Percentiles rank a stretch among this genome's conserved stretches.
Conservation (phyloP, 2,113 vertebrate genomes). For the Rhinolophus ferrumequinum region DNA sequence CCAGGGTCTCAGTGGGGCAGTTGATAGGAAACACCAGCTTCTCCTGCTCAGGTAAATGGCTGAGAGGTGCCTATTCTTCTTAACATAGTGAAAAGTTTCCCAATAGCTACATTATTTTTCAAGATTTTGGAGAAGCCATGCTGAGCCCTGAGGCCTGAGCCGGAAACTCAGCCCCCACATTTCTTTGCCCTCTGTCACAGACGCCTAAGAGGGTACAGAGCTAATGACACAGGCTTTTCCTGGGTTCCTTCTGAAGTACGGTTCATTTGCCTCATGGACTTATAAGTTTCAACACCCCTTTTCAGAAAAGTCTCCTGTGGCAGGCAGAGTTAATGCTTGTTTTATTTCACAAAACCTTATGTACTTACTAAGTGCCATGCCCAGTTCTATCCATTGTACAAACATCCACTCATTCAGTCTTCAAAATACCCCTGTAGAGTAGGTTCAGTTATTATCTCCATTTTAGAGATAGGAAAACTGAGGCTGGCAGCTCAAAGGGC, state of each 20-base stretch:
- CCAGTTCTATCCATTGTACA: neutral
- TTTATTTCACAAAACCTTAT: neutral
- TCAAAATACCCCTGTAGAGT: neutral
- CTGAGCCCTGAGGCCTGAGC: neutral
- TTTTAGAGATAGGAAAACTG: slow-evolving; percentile 6
- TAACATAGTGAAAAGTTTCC: neutral
- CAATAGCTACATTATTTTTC: neutral
- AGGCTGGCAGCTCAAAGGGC: neutral
- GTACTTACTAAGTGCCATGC: neutral
- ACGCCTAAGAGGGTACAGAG: neutral
- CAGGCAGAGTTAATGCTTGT: neutral
- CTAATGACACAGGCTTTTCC: neutral
- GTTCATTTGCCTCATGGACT: neutral
- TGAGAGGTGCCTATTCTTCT: neutral
- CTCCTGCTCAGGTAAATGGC: neutral
- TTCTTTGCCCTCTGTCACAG: neutral
- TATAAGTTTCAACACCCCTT: neutral
- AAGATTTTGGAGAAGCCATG: neutral
- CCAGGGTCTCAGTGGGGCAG: neutral
- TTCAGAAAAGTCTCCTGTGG: neutral
- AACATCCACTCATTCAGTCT: neutral
- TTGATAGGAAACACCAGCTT: neutral
- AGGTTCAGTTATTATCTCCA: neutral
- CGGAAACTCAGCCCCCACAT: neutral
- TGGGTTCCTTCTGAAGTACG: neutral